These are phyloP conservation scores for Petrocephalus zakoni DNA, from an alignment of 2,113 vertebrate genomes.

Conservation along the genomic window DNA sequence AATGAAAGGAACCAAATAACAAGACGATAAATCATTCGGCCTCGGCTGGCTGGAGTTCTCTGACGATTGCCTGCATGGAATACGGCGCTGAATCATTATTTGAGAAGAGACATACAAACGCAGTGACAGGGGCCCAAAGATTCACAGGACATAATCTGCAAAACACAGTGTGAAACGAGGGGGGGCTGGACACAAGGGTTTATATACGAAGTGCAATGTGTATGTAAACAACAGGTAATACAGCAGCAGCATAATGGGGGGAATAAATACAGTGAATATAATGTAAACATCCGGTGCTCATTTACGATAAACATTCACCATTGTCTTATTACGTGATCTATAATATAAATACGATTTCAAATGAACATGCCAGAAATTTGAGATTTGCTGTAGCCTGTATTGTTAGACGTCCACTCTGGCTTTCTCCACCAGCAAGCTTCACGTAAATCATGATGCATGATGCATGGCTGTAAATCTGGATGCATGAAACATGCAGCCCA, in stretches of 20 bases:
- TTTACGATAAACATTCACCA: slow-evolving; percentile 2
- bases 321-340: not conserved
- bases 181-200: not conserved
- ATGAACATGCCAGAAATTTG: not conserved
- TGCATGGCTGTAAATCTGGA: not conserved
- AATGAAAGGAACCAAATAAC: slow-evolving; percentile 30
- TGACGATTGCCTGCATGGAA: not conserved
- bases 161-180: not conserved
- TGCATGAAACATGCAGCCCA: not conserved
- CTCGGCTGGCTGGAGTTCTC: not conserved
- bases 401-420: not conserved
- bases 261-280: not conserved
- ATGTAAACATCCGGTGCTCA: not conserved
- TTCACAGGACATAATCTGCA: not conserved
- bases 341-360: slow-evolving; percentile 1
- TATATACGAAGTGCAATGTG: not conserved
- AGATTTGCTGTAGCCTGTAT: not conserved
- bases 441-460: not conserved
- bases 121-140: not conserved
- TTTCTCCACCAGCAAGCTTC: not conserved
- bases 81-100: not conserved
- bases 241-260: not conserved
- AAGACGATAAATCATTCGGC: slow-evolving; percentile 44
- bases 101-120: not conserved
- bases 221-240: not conserved